Evolutionary conservation across 2,888 invertebrate genomes (phyloP), one percentile per base, ranked within the genome.

Genomic region (Himalopsyche anomala): DNA sequence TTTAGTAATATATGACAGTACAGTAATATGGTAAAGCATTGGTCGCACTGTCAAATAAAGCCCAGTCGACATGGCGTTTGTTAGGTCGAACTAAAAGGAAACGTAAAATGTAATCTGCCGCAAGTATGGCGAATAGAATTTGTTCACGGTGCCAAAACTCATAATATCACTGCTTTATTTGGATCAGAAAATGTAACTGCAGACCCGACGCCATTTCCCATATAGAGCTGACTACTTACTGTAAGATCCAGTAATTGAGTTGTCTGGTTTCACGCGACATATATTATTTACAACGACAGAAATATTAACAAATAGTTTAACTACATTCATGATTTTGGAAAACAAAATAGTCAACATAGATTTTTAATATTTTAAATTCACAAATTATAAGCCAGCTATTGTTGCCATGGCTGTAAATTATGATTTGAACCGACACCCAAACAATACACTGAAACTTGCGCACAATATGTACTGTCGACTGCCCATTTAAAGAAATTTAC

Each of bases 61-160:
- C 74, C 15, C 8, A 28, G 74, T 74, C 38, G 74, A 28, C 74
- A 74, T 36, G 74, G 74, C 36, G 74, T 74, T 74, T 36, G 74
- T 74, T 74, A 74, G 28, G 36, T 36, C 74, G 74, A 74, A 28
- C 69, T 69, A 69, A 74, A 74, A 74, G 74, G 74, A 74, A 74
- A 38, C 74, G 36, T 74, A 74, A 74, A 74, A 74, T 74, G 74
- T 74, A 74, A 74, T 74, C 74, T 74, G 74, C 74, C 74, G 74
- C 74, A 74, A 74, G 74, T 74, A 74, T 74, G 74, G 74, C 74
- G 38, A 74, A 74, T 74, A 74, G 74, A 74, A 74, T 74, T 74
- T 74, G 74, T 74, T 74, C 28, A 12, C 74, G 38, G 74, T 74
- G 74, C 74, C 74, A 74, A 74, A 74, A 74, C 74, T 74, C 74